These are phyloP conservation scores for Semicossyphus pulcher DNA, from an alignment of 2,113 vertebrate genomes.

Conservation along the genomic window DNA sequence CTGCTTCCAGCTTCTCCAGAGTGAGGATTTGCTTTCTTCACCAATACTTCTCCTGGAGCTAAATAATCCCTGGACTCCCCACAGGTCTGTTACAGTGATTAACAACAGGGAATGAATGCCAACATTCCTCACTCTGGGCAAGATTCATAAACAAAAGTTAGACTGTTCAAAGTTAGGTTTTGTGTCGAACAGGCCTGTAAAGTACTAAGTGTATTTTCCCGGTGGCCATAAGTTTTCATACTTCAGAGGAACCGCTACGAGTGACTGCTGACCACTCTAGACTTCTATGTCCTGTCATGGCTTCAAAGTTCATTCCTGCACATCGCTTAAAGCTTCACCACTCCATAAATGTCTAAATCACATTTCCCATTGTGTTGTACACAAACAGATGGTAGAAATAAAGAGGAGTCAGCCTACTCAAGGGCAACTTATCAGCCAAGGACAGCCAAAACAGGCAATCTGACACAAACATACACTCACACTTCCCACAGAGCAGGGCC, in stretches of 20 bases:
- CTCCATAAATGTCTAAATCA: neutral
- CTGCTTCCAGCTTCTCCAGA: too few relatives aligned
- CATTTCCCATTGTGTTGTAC: too few relatives aligned
- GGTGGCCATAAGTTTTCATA: neutral
- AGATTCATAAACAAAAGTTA: neutral
- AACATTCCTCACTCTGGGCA: neutral
- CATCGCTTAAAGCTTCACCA: neutral
- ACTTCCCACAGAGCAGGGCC: neutral
- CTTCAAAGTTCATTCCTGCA: neutral
- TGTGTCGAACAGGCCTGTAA: neutral
- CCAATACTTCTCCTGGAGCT: neutral
- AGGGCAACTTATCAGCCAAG: slow-evolving; percentile 25
- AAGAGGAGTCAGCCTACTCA: neutral
- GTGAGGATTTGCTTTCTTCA: neutral
- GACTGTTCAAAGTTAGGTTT: neutral
- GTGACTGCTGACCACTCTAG: neutral
- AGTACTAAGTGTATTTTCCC: neutral
- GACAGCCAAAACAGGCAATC: neutral
- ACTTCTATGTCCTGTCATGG: neutral
- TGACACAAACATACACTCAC: slow-evolving; percentile 2
- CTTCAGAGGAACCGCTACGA: neutral
- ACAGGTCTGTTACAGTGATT: slow-evolving; percentile 7
- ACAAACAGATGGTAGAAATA: neutral
- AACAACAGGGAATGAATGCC: neutral
- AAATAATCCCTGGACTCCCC: neutral